Evolutionary conservation across 2,888 invertebrate species (phyloP).

Genomic region (Drosophila mimica): DNA sequence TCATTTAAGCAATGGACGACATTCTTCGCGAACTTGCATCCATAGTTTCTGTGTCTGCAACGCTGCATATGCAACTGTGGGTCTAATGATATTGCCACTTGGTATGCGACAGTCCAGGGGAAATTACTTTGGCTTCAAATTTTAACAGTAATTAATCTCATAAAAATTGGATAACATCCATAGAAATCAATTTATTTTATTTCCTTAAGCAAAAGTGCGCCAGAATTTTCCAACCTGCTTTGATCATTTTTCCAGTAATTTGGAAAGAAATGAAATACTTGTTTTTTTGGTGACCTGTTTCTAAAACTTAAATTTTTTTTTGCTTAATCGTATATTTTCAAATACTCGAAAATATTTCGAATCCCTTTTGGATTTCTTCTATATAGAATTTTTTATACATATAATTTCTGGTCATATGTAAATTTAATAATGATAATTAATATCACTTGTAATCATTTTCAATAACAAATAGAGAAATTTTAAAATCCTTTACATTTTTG

Average conservation of each 20-base stretch:
- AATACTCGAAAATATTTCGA: not conserved
- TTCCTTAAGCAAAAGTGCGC: not conserved
- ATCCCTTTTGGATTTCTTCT: not conserved
- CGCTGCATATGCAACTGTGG: slow-evolving; percentile 4
- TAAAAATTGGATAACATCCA: not conserved
- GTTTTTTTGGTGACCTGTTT: not conserved
- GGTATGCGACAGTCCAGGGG: not conserved
- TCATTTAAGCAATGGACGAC: slow-evolving; percentile 49
- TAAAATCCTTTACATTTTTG: not conserved
- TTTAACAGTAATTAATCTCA: not conserved
- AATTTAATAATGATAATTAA: not conserved
- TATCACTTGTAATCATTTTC: not conserved
- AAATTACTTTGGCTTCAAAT: not conserved
- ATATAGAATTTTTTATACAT: not conserved
- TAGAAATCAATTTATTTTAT: not conserved
- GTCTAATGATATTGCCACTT: slow-evolving; percentile 14
- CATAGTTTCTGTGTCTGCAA: slow-evolving; percentile 15
- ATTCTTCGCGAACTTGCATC: slow-evolving; percentile 58
- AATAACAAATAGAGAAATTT: not conserved
- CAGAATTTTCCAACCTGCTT: not conserved
- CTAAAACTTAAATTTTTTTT: not conserved
- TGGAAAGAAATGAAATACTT: not conserved
- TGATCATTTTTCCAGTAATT: not conserved
- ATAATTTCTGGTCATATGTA: not conserved
- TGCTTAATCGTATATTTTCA: not conserved